Evolutionary conservation across 1,140 invertebrate species (phyloP), one percentile per base, ranked within the genome.

Genomic region (Bombus ignitus): DNA sequence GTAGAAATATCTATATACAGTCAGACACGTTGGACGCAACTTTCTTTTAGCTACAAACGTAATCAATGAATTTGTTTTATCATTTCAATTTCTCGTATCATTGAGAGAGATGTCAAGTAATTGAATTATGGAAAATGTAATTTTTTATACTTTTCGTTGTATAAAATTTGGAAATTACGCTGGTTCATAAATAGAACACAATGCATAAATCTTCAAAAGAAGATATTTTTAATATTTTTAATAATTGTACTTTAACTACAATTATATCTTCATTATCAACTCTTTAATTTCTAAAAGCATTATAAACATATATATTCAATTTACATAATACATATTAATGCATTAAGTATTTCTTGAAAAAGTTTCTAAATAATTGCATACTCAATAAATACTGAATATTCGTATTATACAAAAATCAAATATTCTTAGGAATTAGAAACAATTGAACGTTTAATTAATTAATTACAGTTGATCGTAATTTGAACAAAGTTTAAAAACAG

Each of bases 41-140:
- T 22, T 59, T 35, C 32, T 76, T 59, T 79, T n/a, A 68, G n/a
- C 28, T 13, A 44, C 65, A 80, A 80, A 80, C 65, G 77, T 80
- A 80, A 80, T 80, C 77, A 80, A 80, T 68, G 77, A 80, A 80
- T 80, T 68, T 80, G 77, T 80, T 80, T 80, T 66, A 39, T 25
- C 42, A 32, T 68, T 78, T 79, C 35, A 44, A 79, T 78, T 32
- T 35, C 39, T 78, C 42, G 4, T 62, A 13, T 37, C 2, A 6
- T 18, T 12, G n/a, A 32, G n/a, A 44, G 59, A 68, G 44, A 66
- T 66, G 13, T 37, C 74, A 28, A 59, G 32, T 39, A 12, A 22
- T 59, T 77, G 25, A 37, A n/a, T 28, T 35, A 59, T 62, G 28
- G 75, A 77, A 59, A 77, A 77, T 59, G 15, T 59, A 62, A 77